These are phyloP conservation scores for Chelidonichthys spinosus DNA, from an alignment of 2,797 vertebrate species.

Conservation along the genomic window DNA sequence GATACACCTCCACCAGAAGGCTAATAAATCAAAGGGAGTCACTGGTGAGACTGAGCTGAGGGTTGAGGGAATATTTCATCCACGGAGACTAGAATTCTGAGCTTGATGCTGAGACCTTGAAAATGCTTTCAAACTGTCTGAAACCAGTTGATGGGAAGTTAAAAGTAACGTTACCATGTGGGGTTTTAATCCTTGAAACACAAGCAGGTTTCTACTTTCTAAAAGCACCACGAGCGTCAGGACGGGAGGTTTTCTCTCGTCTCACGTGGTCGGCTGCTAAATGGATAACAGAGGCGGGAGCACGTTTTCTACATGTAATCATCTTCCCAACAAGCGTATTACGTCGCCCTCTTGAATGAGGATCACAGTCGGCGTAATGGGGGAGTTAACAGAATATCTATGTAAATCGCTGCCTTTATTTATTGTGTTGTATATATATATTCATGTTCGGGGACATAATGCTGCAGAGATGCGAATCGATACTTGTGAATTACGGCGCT, in stretches of 20 bases:
- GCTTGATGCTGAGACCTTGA: slow-evolving; percentile 27
- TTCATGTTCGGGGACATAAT: slow-evolving; percentile 51
- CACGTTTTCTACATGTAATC: slow-evolving; percentile 17
- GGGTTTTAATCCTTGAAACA: too few relatives aligned
- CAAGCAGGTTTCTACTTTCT: too few relatives aligned
- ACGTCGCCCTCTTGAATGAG: slow-evolving; percentile 8
- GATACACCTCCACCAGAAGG: not conserved
- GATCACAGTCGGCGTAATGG: slow-evolving; percentile 40
- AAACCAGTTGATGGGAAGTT: not conserved
- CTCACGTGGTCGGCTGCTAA: not conserved
- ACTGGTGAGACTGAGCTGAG: not conserved
- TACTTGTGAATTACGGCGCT: slow-evolving; percentile 74
- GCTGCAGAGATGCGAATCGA: slow-evolving; percentile 71
- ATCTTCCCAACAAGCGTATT: slow-evolving; percentile 24
- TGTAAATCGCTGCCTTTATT: slow-evolving; percentile 49
- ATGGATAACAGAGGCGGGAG: slow-evolving; percentile 10
- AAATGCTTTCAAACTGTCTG: slow-evolving; percentile 8
- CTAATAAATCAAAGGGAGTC: slow-evolving; percentile 22
- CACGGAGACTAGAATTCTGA: slow-evolving; percentile 3
- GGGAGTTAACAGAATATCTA: slow-evolving; percentile 22
- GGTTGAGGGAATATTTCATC: slow-evolving; percentile 1
- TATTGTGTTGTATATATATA: slow-evolving; percentile 31
- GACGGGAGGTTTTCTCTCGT: not conserved
- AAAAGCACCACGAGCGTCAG: slow-evolving; percentile 19
- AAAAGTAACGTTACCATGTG: not conserved